Evolutionary conservation across 2,888 invertebrate species (phyloP).

Genomic region (Trissoscelio sp.): DNA sequence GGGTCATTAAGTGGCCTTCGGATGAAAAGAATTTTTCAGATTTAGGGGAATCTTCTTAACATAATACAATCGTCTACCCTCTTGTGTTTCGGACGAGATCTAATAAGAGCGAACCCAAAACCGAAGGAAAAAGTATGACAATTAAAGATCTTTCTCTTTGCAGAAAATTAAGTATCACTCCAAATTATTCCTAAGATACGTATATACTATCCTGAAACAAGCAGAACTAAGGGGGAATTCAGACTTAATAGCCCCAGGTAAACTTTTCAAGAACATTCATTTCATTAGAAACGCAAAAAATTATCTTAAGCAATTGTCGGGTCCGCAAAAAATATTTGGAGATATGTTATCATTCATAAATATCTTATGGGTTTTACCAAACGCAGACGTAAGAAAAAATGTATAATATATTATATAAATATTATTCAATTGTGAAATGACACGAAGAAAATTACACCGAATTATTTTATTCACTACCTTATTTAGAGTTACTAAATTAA

Average conservation of each 20-base stretch:
- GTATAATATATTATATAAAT: background rate
- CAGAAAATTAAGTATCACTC: constrained; percentile 33
- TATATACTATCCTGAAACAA: background rate
- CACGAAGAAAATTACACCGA: no score
- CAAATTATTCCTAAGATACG: constrained; percentile 29
- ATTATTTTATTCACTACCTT: no score
- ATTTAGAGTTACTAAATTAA: background rate
- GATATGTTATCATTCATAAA: constrained; percentile 14
- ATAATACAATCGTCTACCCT: constrained; percentile 21
- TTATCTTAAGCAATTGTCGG: constrained; percentile 27
- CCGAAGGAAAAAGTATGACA: constrained; percentile 30
- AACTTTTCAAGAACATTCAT: constrained; percentile 16
- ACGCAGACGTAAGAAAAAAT: background rate
- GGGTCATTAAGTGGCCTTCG: constrained; percentile 16
- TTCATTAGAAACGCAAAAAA: constrained; percentile 25
- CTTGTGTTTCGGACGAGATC: background rate
- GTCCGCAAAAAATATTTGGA: constrained; percentile 33
- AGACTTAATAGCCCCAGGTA: constrained; percentile 30
- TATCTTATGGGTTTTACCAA: constrained; percentile 1
- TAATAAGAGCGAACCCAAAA: constrained; percentile 24
- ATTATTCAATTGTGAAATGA: no score
- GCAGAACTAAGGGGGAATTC: background rate
- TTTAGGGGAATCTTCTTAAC: constrained; percentile 26
- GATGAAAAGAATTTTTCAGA: constrained; percentile 29
- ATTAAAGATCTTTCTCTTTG: constrained; percentile 32